Base-by-base conservation (phyloP, 23 tunicate species). In the Halocynthia roretzi region DNA sequence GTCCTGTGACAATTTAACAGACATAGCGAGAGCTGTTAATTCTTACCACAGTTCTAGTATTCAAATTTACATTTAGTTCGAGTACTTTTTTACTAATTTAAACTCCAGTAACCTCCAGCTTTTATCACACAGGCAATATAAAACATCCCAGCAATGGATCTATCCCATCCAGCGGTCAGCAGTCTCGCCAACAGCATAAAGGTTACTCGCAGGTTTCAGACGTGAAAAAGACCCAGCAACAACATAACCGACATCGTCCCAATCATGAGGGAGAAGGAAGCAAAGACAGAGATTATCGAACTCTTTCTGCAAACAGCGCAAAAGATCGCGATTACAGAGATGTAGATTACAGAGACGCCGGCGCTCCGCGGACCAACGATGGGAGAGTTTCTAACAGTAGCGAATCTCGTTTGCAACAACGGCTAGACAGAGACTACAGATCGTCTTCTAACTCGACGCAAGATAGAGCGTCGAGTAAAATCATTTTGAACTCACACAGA, bases 261-360 rank as follows among this genome's bases (percentile, higher is more conserved):
- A 21, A 22, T 56, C 71, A 74, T 54, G 78, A 74, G 10, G 56
- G 18, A 8, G 40, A 74, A 10, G 56, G 78, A 8, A 74, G 56
- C 22, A 74, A 78, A 15, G 96, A 89, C 50, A 85, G 96, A 12
- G 96, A 89, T 56, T 89, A 89, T 58, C 68, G 96, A 11, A 71
- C 77, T 50, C 74, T 66, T 23, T 65, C 67, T 50, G 15, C 85
- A 5, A 52, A 68, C 6, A 23, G 81, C 10, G 78, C 56, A 7
- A 68, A 76, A 12, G 88, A 89, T 75, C 88, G 83, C 44, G 96
- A 89, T 76, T 89, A 89, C 56, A 82, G 87, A 23, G 96, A 89
- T 56, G 71, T 83, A 14, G 96, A 89, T 62, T 89, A 89, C 78
- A 80, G 96, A 54, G 87, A 78, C 67, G 56, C 53, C 49, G 12